A percentile compares a stretch with the other conserved stretches of the same genome.
phyloP scores from a whole-genome alignment of 2,888 invertebrate species.

The Antheraea yamamai region DNA sequence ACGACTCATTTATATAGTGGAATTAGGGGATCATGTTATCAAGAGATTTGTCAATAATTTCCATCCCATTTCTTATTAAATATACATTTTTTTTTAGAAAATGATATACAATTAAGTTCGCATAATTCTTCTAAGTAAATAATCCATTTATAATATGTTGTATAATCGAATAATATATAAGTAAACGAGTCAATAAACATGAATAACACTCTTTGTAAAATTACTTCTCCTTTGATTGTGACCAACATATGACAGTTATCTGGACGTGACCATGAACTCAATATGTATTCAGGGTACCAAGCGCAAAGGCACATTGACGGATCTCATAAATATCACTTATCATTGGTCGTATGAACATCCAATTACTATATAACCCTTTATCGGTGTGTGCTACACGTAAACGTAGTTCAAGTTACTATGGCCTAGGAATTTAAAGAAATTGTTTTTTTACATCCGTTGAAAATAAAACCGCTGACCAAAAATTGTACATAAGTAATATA shows the following conservation, averaged over 20 bases:
- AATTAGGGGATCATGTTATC: background rate
- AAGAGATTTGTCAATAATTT: background rate
- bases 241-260: conserved; percentile 33
- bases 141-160: background rate
- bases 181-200: background rate
- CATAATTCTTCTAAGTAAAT: too few relatives aligned
- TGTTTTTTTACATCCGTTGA: conserved; percentile 49
- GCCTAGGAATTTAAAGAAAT: conserved; percentile 48
- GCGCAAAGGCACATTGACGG: conserved; percentile 73
- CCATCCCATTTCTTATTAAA: too few relatives aligned
- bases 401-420: conserved; percentile 38
- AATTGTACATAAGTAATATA: too few relatives aligned
- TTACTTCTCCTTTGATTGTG: background rate
- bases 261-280: conserved; percentile 69
- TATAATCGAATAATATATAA: background rate
- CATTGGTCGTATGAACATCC: conserved; percentile 55
- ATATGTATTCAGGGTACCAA: conserved; percentile 52
- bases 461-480: background rate
- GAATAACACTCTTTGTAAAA: background rate
- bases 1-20: background rate
- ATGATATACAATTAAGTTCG: too few relatives aligned
- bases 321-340: conserved; percentile 75
- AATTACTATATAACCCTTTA: conserved; percentile 9
- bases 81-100: too few relatives aligned
- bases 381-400: background rate